Evolutionary conservation across 2,888 invertebrate genomes (phyloP).

Genomic region (Drosophila barbarae): DNA sequence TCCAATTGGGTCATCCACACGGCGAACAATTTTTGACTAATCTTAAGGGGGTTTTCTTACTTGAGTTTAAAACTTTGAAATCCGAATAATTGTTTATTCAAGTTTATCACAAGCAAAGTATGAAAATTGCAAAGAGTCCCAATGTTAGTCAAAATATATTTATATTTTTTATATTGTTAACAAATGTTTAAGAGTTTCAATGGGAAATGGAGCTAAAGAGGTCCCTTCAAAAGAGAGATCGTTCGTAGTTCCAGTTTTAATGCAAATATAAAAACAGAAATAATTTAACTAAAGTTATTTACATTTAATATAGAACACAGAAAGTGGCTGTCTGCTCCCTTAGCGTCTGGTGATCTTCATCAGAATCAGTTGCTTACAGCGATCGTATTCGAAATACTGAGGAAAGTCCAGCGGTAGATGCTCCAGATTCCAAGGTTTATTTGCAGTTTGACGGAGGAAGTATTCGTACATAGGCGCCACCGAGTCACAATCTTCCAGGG

Average conservation of each 20-base stretch:
- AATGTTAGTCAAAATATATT: neutral
- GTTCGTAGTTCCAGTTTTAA: neutral
- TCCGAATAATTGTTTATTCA: neutral
- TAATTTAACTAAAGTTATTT: conserved; percentile 4
- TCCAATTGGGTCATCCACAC: conserved; percentile 9
- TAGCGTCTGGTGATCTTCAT: conserved; percentile 83
- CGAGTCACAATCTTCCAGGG: conserved; percentile 87
- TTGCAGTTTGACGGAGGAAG: conserved; percentile 82
- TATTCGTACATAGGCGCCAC: conserved; percentile 94
- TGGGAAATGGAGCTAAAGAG: neutral
- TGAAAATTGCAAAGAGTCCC: neutral
- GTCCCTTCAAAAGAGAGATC: neutral
- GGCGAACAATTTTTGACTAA: conserved; percentile 29
- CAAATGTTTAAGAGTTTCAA: neutral
- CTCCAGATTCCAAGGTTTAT: conserved; percentile 81
- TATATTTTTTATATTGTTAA: conserved; percentile 1
- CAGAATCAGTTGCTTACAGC: conserved; percentile 87
- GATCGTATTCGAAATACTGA: conserved; percentile 89
- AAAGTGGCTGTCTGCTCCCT: neutral
- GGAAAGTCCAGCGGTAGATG: conserved; percentile 86
- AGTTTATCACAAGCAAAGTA: neutral
- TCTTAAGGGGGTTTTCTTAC: conserved; percentile 7
- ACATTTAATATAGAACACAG: neutral
- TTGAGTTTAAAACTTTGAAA: neutral
- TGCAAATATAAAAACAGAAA: neutral